phyloP scores from a whole-genome alignment of 2,113 vertebrate species.

The Lepus timidus region DNA sequence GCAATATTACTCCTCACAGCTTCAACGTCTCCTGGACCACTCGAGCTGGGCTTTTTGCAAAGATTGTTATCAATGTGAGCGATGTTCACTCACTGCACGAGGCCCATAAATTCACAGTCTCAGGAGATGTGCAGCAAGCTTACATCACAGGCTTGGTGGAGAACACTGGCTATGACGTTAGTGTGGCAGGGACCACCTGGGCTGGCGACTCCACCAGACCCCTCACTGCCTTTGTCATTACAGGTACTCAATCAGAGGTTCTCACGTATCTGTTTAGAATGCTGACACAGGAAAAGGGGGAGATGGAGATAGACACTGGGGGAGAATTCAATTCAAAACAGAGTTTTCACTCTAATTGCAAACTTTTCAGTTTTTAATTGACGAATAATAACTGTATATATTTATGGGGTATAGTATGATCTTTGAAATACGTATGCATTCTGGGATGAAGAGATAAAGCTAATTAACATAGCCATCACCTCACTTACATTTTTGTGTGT shows the following conservation, averaged over 20 bases:
- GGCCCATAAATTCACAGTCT: slow-evolving; percentile 80
- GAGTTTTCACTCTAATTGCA: background rate
- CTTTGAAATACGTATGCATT: background rate
- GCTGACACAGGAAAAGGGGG: background rate
- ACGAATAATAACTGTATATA: background rate
- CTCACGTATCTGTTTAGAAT: background rate
- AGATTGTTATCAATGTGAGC: slow-evolving; percentile 82
- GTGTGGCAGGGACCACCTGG: slow-evolving; percentile 82
- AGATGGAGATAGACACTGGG: background rate
- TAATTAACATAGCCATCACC: background rate
- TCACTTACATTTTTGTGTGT: background rate
- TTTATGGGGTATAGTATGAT: background rate
- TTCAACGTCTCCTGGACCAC: slow-evolving; percentile 87
- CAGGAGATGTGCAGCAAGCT: slow-evolving; percentile 81
- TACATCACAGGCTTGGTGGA: slow-evolving; percentile 83
- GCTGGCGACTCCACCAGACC: slow-evolving; percentile 79
- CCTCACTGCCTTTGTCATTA: slow-evolving; percentile 85
- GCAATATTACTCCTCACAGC: slow-evolving; percentile 86
- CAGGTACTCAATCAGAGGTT: slow-evolving; percentile 82
- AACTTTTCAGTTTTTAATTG: background rate
- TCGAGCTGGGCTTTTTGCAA: slow-evolving; percentile 82
- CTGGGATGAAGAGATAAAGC: background rate
- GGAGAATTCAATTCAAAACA: background rate
- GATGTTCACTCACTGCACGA: slow-evolving; percentile 63
- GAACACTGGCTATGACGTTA: slow-evolving; percentile 84